phyloP scores from a whole-genome alignment of 2,888 invertebrate species.

The Spisula subtruncata region DNA sequence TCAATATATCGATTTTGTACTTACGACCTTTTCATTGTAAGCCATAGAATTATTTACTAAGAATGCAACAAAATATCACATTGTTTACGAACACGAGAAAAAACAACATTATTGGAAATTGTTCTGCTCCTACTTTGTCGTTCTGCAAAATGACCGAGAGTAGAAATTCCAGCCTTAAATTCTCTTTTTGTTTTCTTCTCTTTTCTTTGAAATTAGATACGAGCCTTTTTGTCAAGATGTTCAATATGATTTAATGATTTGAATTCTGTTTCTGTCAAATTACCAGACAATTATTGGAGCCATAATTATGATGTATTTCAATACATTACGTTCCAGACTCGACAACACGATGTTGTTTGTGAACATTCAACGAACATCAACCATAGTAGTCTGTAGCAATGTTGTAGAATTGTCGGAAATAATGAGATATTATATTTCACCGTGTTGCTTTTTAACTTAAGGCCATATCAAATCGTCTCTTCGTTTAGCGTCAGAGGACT shows the following conservation, averaged over 20 bases:
- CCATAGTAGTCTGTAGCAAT: background rate
- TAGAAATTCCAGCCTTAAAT: background rate
- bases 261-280: background rate
- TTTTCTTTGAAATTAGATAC: slow-evolving; percentile 10
- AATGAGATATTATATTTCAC: slow-evolving; percentile 21
- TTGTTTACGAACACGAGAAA: too few relatives aligned
- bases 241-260: background rate
- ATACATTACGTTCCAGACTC: background rate
- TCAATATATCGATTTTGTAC: too few relatives aligned
- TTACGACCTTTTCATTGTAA: too few relatives aligned
- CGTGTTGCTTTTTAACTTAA: background rate
- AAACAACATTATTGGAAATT: too few relatives aligned
- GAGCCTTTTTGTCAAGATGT: background rate
- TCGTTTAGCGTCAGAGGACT: too few relatives aligned
- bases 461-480: too few relatives aligned
- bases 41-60: too few relatives aligned
- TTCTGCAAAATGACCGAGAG: background rate
- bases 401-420: background rate
- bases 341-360: background rate
- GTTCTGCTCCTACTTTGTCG: background rate
- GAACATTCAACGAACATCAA: background rate
- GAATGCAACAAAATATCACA: too few relatives aligned
- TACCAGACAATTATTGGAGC: background rate
- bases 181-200: background rate
- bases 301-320: slow-evolving; percentile 24